A percentile compares a stretch with the other conserved stretches of the same genome.
Conservation (phyloP, 2,113 vertebrate genomes). For the Neogobius melanostomus region DNA sequence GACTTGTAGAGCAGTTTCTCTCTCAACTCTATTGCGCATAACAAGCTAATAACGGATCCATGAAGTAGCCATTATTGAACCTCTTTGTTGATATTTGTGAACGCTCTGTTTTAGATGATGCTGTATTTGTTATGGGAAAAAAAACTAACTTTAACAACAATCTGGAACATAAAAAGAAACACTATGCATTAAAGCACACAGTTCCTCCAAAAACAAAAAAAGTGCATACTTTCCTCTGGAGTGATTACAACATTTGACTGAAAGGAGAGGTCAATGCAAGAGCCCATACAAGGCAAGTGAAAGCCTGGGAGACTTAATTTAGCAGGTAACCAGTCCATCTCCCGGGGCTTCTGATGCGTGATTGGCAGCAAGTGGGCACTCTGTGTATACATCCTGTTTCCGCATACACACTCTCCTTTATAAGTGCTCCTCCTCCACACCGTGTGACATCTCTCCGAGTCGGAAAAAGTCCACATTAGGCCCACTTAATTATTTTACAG, state of each 20-base stretch:
- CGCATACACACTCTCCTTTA: conserved; percentile 22
- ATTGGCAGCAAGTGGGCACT: conserved; percentile 45
- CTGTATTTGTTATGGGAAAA: too few species aligned
- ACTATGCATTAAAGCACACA: not conserved
- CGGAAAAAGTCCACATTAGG: conserved; percentile 7
- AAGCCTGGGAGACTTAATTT: conserved; percentile 62
- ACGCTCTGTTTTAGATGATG: too few species aligned
- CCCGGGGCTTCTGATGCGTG: conserved; percentile 43
- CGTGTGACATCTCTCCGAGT: conserved; percentile 35
- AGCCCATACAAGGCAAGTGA: conserved; percentile 37
- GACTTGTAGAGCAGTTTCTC: conserved; percentile 11
- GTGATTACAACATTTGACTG: conserved; percentile 16
- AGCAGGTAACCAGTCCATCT: conserved; percentile 46
- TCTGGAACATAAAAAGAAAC: too few species aligned
- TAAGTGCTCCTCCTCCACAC: conserved; percentile 19
- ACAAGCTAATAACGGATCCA: not conserved
- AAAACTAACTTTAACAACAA: too few species aligned
- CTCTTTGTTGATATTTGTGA: too few species aligned
- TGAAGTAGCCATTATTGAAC: too few species aligned
- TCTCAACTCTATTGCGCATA: not conserved
- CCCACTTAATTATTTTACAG: conserved; percentile 53
- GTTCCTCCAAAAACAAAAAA: not conserved
- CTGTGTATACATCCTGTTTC: conserved; percentile 15
- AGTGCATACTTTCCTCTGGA: conserved; percentile 17
- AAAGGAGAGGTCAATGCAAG: conserved; percentile 25